Conservation (phyloP, 2,113 vertebrate species). For the Nymphicus hollandicus region DNA sequence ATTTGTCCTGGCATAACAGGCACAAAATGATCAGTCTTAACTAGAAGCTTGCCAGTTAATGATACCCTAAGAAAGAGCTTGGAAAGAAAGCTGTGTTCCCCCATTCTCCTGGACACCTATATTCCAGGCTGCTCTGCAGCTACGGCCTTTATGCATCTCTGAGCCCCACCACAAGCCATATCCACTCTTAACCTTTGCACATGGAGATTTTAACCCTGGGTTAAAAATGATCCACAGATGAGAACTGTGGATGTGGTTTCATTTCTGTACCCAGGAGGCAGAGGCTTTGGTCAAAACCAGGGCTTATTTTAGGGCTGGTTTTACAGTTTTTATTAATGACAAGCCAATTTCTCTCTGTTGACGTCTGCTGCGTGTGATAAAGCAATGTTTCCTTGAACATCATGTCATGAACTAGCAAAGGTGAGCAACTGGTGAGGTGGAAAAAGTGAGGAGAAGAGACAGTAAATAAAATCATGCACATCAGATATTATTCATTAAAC, state of each 20-base stretch:
- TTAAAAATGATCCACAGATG: neutral
- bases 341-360: slow-evolving; percentile 16
- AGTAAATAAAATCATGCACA: slow-evolving; percentile 6
- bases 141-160: neutral
- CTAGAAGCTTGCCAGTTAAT: neutral
- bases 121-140: neutral
- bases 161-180: neutral
- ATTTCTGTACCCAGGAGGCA: neutral
- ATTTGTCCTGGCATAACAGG: neutral
- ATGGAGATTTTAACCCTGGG: neutral
- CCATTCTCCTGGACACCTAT: neutral
- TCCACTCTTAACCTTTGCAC: neutral
- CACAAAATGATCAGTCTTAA: neutral
- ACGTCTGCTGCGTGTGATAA: slow-evolving; percentile 44
- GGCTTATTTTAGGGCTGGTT: neutral
- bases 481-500: slow-evolving; percentile 24
- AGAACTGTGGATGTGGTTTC: neutral
- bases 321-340: slow-evolving; percentile 35
- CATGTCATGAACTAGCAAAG: slow-evolving; percentile 31
- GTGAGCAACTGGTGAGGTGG: slow-evolving; percentile 18
- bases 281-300: neutral
- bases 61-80: neutral
- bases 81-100: neutral
- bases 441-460: slow-evolving; percentile 21
- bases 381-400: slow-evolving; percentile 1